Base-by-base conservation (phyloP, 2,888 invertebrate species). In the Drosophila monieri region DNA sequence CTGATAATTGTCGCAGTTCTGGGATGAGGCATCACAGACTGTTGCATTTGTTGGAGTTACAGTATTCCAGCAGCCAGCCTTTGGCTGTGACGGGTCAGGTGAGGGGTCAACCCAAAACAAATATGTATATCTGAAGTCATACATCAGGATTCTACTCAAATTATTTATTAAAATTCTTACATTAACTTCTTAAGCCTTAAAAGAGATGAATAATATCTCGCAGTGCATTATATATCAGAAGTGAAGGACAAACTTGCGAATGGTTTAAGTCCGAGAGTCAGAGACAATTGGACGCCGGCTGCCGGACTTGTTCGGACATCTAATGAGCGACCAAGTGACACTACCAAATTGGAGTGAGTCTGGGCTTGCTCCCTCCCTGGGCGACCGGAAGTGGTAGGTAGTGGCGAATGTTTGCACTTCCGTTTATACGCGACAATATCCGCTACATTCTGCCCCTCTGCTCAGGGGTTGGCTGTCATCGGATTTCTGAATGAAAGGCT, bases 341-440 rank as follows among this genome's bases (percentile, higher is more conserved):
- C 41, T 52, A n/a, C 25, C 51, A n/a, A n/a, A 51, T 27, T 30
- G 52, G 15, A 61, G 51, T 44, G 43, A 14, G 35, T 35, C 21
- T 23, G 21, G 35, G 35, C 14, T n/a, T n/a, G n/a, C 18, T 27
- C 37, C 51, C 5, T 27, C 9, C 9, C 43, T 12, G 18, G 21
- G 15, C 30, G 9, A 21, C 15, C 15, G 61, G 61, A 62, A 37
- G 43, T 32, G 27, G 53, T 64, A 41, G 65, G 53, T 64, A 44
- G 65, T 69, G 68, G 70, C 32, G 77, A 81, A 68, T 84, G 85
- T 81, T 86, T 78, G 77, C 79, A 86, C 81, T 81, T 84, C 79
- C 84, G 76, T 48, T 77, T 78, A 75, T 69, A 64, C 74, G 72
- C 76, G 67, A 71, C 73, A 66, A 75, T 74, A 74, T 78, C 80